A percentile compares a stretch with the other conserved stretches of the same genome.
Conservation (phyloP, 2,797 vertebrate species). For the Tinamus major region DNA sequence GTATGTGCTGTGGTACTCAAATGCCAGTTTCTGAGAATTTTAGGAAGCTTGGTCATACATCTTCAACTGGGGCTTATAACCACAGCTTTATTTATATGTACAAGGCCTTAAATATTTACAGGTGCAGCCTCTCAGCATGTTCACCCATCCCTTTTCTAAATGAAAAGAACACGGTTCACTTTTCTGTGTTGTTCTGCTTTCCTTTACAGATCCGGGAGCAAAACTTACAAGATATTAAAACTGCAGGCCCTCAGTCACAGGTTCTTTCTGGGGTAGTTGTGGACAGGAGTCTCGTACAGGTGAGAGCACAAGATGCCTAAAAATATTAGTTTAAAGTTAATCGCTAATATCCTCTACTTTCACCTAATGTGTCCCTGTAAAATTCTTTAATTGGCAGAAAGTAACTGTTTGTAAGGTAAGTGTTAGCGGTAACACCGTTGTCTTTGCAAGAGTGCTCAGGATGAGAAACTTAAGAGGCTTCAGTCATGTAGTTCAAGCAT, state of each 20-base stretch:
- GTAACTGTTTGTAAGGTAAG: slow-evolving; percentile 90
- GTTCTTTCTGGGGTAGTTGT: slow-evolving; percentile 88
- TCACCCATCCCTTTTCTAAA: neutral
- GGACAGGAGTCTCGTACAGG: slow-evolving; percentile 93
- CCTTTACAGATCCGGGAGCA: slow-evolving; percentile 92
- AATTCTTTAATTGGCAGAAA: slow-evolving; percentile 86
- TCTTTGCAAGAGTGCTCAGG: slow-evolving; percentile 57
- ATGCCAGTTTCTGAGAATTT: neutral
- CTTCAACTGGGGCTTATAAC: neutral
- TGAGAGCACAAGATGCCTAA: slow-evolving; percentile 78
- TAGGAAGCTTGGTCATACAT: neutral
- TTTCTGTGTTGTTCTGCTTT: slow-evolving; percentile 27
- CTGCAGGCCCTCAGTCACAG: slow-evolving; percentile 96
- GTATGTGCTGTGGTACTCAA: neutral
- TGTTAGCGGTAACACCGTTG: slow-evolving; percentile 73
- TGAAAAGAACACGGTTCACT: rapidly evolving
- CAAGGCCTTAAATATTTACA: rapidly evolving
- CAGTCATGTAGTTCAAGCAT: slow-evolving; percentile 53
- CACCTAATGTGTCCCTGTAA: slow-evolving; percentile 78
- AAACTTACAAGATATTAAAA: slow-evolving; percentile 98
- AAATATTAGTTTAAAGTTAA: neutral
- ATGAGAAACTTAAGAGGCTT: slow-evolving; percentile 53
- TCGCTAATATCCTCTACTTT: slow-evolving; percentile 50
- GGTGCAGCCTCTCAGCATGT: neutral
- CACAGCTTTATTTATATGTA: neutral